Evolutionary conservation across 2,797 vertebrate genomes (phyloP), one percentile per base, ranked within the genome.

Genomic region (Paramormyrops hopkinsi): DNA sequence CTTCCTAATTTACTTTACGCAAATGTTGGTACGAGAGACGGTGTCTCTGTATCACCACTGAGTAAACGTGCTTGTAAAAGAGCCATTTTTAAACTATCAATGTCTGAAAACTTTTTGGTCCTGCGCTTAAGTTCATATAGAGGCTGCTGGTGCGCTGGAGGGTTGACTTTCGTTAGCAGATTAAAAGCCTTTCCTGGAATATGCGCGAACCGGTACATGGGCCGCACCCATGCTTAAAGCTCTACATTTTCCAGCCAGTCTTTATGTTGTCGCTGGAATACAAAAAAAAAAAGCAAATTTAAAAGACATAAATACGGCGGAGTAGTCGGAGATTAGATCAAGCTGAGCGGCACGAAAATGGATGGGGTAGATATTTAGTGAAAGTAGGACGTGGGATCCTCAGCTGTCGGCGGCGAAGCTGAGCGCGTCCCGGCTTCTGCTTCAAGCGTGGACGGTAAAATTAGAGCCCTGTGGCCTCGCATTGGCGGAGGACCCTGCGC

Each of bases 401-500:
- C 85, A 56, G 85, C 50, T 22, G 50, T 33, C 9, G 12, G 50
- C 76, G 33, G 7, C 54, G 54, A 25, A 82, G 29, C 33, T 29
- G n/a, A 89, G 25, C 41, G 12, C 44, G 11, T 87, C 51, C 7
- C 44, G 22, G 29, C 50, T 5, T 25, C 22, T 82, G 46, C 29
- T 41, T 79, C 19, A 48, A 46, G n/a, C 1, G 48, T 54, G 89
- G 65, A 82, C 62, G 73, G 11, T 73, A 87, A 85, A 87, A 87
- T 65, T 51, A 86, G 65, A 89, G 62, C 65, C 59, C n/a, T 37
- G 89, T 79, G 85, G 89, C 65, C 89, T 51, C 29, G 46, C 89
- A 33, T 73, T 86, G 82, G 62, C 85, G 17, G 17, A 29, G 65
- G 50, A 50, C 85, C 65, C 85, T n/a, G 65, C 44, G 41, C 85